These are phyloP conservation scores for Rattus rattus DNA, from an alignment of 2,113 vertebrate genomes.

Conservation along the genomic window DNA sequence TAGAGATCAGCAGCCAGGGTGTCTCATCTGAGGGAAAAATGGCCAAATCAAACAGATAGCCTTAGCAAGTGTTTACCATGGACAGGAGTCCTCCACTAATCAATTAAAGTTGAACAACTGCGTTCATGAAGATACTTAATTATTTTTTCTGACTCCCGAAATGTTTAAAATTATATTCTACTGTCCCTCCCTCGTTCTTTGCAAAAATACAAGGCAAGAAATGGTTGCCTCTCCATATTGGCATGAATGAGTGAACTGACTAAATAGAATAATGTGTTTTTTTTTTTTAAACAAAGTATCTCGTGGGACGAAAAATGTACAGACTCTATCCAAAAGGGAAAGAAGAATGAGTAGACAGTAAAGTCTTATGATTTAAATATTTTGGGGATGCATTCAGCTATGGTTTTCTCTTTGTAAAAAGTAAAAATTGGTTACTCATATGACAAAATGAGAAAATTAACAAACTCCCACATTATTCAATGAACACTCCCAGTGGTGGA, in stretches of 20 bases:
- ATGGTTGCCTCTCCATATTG: not conserved
- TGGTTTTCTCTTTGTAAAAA: conserved; percentile 33
- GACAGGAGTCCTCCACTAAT: not conserved
- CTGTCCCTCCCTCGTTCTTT: not conserved
- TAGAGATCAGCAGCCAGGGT: not conserved
- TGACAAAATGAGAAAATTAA: conserved; percentile 38
- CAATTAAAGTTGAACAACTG: conserved; percentile 43
- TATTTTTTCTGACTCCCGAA: not conserved
- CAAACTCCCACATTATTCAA: not conserved
- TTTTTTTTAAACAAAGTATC: conserved; percentile 17
- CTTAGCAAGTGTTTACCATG: conserved; percentile 16
- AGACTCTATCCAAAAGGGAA: not conserved
- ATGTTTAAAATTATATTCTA: not conserved
- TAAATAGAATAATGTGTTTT: conserved; percentile 32
- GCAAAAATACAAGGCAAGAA: conserved; percentile 25
- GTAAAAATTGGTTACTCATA: conserved; percentile 26
- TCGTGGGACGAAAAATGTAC: not conserved
- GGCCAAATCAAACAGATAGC: conserved; percentile 51
- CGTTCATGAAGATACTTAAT: not conserved
- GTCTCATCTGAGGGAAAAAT: conserved; percentile 34
- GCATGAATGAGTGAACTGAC: not conserved
- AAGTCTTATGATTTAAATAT: not conserved
- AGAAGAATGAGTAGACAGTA: conserved; percentile 23
- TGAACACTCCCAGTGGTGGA: not conserved
- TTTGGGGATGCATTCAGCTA: not conserved